Evolutionary conservation across 2,888 invertebrate genomes (phyloP), one percentile per base, ranked within the genome.

Genomic region (Athetis lepigone): DNA sequence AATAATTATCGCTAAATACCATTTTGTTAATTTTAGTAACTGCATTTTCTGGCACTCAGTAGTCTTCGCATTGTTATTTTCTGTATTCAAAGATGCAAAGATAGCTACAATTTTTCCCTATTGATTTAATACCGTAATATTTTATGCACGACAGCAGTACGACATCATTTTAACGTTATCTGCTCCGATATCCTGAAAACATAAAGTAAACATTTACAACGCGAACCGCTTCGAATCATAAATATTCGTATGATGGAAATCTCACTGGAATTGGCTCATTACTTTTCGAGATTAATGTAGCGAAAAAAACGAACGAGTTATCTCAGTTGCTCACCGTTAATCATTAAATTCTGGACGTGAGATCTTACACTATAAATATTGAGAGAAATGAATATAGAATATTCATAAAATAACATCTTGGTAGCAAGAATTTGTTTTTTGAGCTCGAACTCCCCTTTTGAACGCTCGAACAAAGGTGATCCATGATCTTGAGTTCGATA

Each of bases 131-230:
- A 27, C 36, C 27, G 43, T 2, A 0, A 19, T 4, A 51, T 60
- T 51, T 36, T 19, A 29, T n/a, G 2, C 7, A 16, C 40, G 21
- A 46, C 25, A 33, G 43, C 23, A 50, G 4, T 23, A 21, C 18
- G 37, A 39, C 52, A 73, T 52, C 1, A 67, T 72, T 75, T 77
- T 63, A 45, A 55, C n/a, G 33, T 47, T 57, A 68, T 57, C 42
- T 50, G 45, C 59, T 54, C 55, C 51, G 60, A 47, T 69, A 52
- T 37, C 4, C 51, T 46, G 42, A 40, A 42, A 58, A 40, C 56
- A 77, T 65, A 56, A 73, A 64, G 23, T 61, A 59, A 64, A 72
- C 58, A 77, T 77, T 77, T 57, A 69, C 36, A 65, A 36, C 62
- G 33, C 29, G 37, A 51, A 62, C 54, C 33, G 54, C 40, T n/a